Percentiles rank a stretch among this genome's conserved stretches.
phyloP scores from a whole-genome alignment of 2,797 vertebrate genomes.

The Aphelocoma californica region DNA sequence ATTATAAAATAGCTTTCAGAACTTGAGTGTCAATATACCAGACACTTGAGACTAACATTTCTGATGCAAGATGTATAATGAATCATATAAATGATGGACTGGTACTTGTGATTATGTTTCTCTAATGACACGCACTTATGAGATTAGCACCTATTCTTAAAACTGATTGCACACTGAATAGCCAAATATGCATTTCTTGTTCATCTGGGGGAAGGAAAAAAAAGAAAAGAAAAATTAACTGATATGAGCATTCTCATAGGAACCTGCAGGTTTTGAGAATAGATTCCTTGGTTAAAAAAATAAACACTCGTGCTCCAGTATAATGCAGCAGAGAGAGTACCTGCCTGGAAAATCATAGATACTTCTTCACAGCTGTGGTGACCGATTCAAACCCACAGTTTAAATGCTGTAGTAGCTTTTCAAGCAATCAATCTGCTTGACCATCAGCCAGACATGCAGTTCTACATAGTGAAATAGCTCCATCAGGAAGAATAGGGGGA shows the following conservation, averaged over 20 bases:
- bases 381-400: background rate
- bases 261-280: background rate
- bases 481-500: background rate
- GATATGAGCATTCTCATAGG: background rate
- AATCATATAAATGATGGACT: background rate
- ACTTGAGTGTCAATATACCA: background rate
- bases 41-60: background rate
- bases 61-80: background rate
- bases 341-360: background rate
- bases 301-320: background rate
- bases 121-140: background rate
- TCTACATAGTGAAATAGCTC: background rate
- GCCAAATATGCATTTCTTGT: background rate
- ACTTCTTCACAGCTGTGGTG: background rate
- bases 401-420: background rate
- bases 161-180: background rate
- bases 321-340: background rate
- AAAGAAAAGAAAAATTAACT: background rate
- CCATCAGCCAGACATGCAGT: background rate
- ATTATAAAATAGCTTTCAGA: background rate
- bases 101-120: background rate
- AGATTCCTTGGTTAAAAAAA: background rate
- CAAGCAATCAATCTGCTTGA: background rate
- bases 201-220: background rate
- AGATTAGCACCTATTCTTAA: conserved; percentile 9